Evolutionary conservation across 2,113 vertebrate species (phyloP).

Genomic region (Terrapene triunguis): DNA sequence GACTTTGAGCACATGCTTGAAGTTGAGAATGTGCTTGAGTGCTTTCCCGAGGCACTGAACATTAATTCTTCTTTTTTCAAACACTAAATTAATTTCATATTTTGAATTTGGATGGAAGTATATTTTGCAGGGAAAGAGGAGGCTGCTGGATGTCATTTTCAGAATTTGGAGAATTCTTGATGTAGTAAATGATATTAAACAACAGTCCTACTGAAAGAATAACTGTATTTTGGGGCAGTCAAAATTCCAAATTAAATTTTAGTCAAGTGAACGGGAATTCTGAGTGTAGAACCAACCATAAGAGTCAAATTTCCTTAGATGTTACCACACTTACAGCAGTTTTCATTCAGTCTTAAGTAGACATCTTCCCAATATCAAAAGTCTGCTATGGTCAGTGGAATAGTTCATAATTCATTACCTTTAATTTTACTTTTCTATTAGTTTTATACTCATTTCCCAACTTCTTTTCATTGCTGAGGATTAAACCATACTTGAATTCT

Average conservation of each 20-base stretch:
- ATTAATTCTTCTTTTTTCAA: not conserved
- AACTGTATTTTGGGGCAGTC: not conserved
- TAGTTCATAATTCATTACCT: not conserved
- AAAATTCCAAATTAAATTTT: not conserved
- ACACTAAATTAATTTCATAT: not conserved
- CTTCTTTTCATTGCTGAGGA: not conserved
- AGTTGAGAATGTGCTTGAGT: not conserved
- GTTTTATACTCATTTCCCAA: not conserved
- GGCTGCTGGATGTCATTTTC: fast-evolving
- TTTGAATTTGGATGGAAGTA: not conserved
- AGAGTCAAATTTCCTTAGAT: not conserved
- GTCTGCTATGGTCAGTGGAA: not conserved
- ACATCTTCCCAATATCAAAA: not conserved
- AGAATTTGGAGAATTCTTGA: too few species aligned
- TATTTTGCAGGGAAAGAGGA: not conserved
- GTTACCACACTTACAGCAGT: not conserved
- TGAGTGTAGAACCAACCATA: not conserved
- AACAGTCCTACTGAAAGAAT: not conserved
- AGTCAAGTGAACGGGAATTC: slow-evolving; percentile 15
- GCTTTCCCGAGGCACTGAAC: slow-evolving; percentile 1
- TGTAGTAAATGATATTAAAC: not conserved
- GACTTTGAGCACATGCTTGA: not conserved
- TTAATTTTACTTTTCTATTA: not conserved
- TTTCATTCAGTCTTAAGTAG: not conserved
- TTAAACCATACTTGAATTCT: not conserved